Conservation (phyloP, 2,113 vertebrate genomes). For the Dermatemys mawii region DNA sequence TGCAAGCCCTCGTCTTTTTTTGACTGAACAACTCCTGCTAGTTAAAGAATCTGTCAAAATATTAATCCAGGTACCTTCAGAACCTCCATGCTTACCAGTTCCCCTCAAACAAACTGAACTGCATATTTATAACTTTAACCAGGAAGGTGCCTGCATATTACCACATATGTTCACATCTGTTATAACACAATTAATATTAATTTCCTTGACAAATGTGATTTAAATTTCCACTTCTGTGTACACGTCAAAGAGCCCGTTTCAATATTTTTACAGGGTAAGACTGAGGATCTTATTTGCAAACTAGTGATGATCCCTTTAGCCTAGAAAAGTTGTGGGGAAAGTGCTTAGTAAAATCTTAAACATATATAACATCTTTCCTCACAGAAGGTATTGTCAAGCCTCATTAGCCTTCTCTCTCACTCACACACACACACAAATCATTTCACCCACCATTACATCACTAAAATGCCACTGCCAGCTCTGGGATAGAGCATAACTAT, state of each 20-base stretch:
- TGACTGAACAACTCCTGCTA: not conserved
- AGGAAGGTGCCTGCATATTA: not conserved
- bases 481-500: not conserved
- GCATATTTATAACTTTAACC: conserved; percentile 25
- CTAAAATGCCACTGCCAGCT: not conserved
- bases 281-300: not conserved
- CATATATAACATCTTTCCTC: not conserved
- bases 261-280: not conserved
- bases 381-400: not conserved
- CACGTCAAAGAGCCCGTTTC: not conserved
- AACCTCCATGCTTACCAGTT: not conserved
- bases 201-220: not conserved
- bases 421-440: not conserved
- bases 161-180: conserved; percentile 3
- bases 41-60: conserved; percentile 22
- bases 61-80: not conserved
- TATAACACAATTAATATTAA: not conserved
- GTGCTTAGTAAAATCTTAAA: not conserved
- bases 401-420: not conserved
- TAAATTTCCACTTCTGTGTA: not conserved
- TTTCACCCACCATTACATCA: not conserved
- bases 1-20: not conserved
- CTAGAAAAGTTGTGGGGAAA: not conserved
- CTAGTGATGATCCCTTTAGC: not conserved
- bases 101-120: conserved; percentile 9